Percentiles rank a stretch among this genome's conserved stretches.
Evolutionary conservation across 2,888 invertebrate species (phyloP).

Genomic region (Drosophila hawaiiensis): DNA sequence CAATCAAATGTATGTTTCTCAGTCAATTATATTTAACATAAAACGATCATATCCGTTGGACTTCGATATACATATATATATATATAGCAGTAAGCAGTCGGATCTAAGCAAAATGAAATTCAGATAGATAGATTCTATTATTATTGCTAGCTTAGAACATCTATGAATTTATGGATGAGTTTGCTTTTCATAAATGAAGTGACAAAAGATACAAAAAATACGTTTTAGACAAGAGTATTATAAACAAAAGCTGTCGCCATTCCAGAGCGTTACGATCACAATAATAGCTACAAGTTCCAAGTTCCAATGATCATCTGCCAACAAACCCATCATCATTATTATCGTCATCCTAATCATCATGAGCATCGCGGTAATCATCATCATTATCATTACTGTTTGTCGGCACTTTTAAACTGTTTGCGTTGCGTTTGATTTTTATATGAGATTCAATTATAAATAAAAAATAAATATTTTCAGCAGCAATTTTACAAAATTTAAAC

Average conservation of each 20-base stretch:
- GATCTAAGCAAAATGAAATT: not conserved
- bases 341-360: constrained; percentile 7
- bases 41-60: too few species aligned
- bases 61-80: not conserved
- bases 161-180: not conserved
- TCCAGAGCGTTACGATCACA: constrained; percentile 13
- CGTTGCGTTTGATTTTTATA: constrained; percentile 57
- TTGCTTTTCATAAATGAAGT: not conserved
- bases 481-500: constrained; percentile 58
- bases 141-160: not conserved
- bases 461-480: constrained; percentile 43
- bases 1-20: not conserved
- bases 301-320: constrained; percentile 46
- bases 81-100: not conserved
- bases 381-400: constrained; percentile 49
- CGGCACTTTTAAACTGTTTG: constrained; percentile 40
- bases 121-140: not conserved
- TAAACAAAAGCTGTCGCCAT: constrained; percentile 23
- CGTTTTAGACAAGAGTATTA: not conserved
- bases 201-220: not conserved
- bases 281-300: constrained; percentile 35
- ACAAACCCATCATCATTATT: constrained; percentile 13
- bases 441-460: constrained; percentile 70
- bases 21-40: not conserved
- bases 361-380: constrained; percentile 12